phyloP scores from a whole-genome alignment of 2,797 vertebrate genomes.

The Iguana delicatissima region DNA sequence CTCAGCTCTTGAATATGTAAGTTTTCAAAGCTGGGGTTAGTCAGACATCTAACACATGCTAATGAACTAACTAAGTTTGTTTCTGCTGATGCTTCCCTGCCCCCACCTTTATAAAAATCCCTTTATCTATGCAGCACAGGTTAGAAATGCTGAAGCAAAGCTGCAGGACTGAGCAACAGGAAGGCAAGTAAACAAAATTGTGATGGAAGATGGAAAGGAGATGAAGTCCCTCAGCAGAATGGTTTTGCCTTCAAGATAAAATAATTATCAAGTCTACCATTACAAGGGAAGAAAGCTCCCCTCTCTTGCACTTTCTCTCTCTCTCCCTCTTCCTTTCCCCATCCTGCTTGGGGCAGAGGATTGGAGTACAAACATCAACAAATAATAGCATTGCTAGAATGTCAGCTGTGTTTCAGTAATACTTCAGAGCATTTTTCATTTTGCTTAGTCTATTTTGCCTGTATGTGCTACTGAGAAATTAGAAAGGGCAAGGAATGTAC shows the following conservation, averaged over 20 bases:
- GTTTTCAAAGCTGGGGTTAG: slow-evolving; percentile 61
- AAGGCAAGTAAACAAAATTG: slow-evolving; percentile 60
- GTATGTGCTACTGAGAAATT: background rate
- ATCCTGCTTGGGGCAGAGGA: slow-evolving; percentile 41
- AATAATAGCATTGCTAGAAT: slow-evolving; percentile 58
- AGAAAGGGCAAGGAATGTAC: background rate
- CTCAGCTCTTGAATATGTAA: slow-evolving; percentile 63
- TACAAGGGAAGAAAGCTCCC: slow-evolving; percentile 44
- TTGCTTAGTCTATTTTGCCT: slow-evolving; percentile 26
- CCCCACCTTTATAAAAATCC: slow-evolving; percentile 9
- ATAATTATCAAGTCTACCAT: slow-evolving; percentile 80
- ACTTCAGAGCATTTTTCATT: slow-evolving; percentile 11
- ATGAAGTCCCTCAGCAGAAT: slow-evolving; percentile 76
- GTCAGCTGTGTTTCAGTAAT: slow-evolving; percentile 36
- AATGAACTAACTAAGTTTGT: slow-evolving; percentile 50
- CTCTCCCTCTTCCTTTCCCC: slow-evolving; percentile 22
- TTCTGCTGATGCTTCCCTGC: slow-evolving; percentile 47
- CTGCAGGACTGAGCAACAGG: slow-evolving; percentile 47
- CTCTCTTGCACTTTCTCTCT: background rate
- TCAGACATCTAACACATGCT: slow-evolving; percentile 64
- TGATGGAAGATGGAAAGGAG: slow-evolving; percentile 55
- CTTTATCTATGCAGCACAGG: slow-evolving; percentile 58
- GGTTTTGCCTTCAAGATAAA: slow-evolving; percentile 87
- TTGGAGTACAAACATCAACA: slow-evolving; percentile 51
- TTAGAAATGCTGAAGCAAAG: slow-evolving; percentile 60